Percentiles rank a stretch among this genome's conserved stretches.
Evolutionary conservation across 1,140 invertebrate species (phyloP).

Genomic region (Diplogasteroides magnus): DNA sequence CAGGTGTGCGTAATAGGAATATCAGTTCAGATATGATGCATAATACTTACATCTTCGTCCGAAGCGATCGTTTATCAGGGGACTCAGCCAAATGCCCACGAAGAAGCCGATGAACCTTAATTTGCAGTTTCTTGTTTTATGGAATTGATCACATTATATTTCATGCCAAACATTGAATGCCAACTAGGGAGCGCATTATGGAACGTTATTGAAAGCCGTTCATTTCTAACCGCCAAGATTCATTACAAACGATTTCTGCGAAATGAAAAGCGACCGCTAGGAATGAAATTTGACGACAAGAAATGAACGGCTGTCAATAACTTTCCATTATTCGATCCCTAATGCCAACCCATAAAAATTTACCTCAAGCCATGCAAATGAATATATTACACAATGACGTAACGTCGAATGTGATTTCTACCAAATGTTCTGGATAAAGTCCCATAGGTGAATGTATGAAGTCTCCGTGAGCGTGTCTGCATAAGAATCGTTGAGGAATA

Average conservation of each 20-base stretch:
- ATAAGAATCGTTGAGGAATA: slow-evolving; percentile 14
- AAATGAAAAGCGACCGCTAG: too few relatives aligned
- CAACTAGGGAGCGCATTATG: too few relatives aligned
- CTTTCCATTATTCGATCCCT: neutral
- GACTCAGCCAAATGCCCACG: slow-evolving; percentile 27
- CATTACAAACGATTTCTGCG: too few relatives aligned
- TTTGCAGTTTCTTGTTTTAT: neutral
- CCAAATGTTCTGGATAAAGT: slow-evolving; percentile 20
- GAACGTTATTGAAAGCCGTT: too few relatives aligned
- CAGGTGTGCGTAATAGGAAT: too few relatives aligned
- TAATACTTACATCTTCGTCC: slow-evolving; percentile 30
- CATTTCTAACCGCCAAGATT: too few relatives aligned
- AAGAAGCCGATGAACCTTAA: slow-evolving; percentile 38
- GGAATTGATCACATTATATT: neutral
- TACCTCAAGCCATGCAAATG: neutral
- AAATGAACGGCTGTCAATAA: too few relatives aligned
- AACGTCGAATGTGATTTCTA: slow-evolving; percentile 1
- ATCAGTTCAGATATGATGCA: too few relatives aligned
- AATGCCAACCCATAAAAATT: neutral
- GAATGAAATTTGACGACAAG: too few relatives aligned
- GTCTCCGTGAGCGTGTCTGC: slow-evolving; percentile 1
- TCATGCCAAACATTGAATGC: neutral
- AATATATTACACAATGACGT: neutral
- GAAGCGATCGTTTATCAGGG: slow-evolving; percentile 33
- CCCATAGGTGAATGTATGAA: slow-evolving; percentile 13